A percentile compares a stretch with the other conserved stretches of the same genome.
phyloP scores from a whole-genome alignment of 2,888 invertebrate genomes.

The Zygothrica quintamaculata region DNA sequence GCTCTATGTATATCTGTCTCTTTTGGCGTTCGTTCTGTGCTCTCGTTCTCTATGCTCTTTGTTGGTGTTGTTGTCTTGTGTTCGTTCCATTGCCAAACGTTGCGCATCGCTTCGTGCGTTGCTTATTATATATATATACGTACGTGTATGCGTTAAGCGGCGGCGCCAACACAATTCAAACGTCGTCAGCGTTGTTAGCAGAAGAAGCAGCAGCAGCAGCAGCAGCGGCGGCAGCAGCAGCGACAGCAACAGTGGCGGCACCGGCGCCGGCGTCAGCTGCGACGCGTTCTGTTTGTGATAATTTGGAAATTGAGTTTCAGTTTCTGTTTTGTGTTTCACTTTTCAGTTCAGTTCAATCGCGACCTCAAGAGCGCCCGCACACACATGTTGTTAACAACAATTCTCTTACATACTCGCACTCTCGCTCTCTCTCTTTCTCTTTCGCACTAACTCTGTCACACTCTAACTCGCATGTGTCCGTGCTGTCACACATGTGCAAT shows the following conservation, averaged over 20 bases:
- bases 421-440: too few species aligned
- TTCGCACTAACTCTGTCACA: too few species aligned
- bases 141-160: conserved; percentile 37
- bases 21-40: conserved; percentile 14
- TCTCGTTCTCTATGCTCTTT: conserved; percentile 27
- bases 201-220: too few species aligned
- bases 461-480: too few species aligned
- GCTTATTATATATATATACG: conserved; percentile 22
- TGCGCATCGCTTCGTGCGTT: conserved; percentile 14
- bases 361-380: conserved; percentile 77
- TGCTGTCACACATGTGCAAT: conserved; percentile 1
- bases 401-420: not conserved
- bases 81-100: conserved; percentile 23
- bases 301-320: conserved; percentile 69
- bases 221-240: conserved; percentile 11
- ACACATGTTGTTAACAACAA: conserved; percentile 69
- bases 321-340: conserved; percentile 62
- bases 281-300: conserved; percentile 52
- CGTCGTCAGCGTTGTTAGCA: too few species aligned
- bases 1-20: too few species aligned
- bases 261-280: conserved; percentile 6
- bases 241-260: not conserved
- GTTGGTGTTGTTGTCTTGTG: not conserved
- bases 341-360: conserved; percentile 77
- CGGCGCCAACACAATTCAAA: too few species aligned